Base-by-base conservation (phyloP, 2,113 vertebrate species). In the Falco punctatus region DNA sequence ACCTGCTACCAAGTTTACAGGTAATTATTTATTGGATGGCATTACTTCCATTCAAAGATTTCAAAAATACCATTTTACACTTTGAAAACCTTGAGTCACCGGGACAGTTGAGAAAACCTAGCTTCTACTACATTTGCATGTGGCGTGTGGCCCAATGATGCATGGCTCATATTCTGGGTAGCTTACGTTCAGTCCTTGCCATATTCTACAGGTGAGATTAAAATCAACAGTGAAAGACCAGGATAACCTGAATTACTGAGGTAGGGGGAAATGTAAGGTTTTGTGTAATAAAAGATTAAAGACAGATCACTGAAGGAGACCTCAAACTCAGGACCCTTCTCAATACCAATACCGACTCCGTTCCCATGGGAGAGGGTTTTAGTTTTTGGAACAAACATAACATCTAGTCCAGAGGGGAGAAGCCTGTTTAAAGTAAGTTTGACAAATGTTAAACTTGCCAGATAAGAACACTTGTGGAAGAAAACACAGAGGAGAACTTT, bases 101-200 rank as follows among this genome's bases (percentile, higher is more conserved):
- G 55, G 24, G 30, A 59, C 27, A 9, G 58, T 35, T 66, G 9
- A 15, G 33, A 30, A 57, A 82, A 69, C 40, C 3, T 2, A 38
- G 40, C 28, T 70, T 73, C 6, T 62, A n/a, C 14, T 49, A 21
- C 19, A 55, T 79, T 64, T 55, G 21, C n/a, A 30, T 21, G 18
- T 26, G 42, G 26, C 3, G 0, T 67, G 24, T 23, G 15, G 11
- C n/a, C 40, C 40, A 67, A 0, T 11, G 21, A 14, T 30, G 5
- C 21, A 23, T 7, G 18, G 38, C 44, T 74, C 44, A n/a, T 86
- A 58, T 42, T 91, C 51, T 73, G 46, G 7, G n/a, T 19, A 74
- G 19, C 5, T 52, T 26, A 67, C 54, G 3, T 72, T 88, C 46
- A 49, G 35, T 70, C 84, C 51, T 35, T 62, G 32, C 30, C 22